phyloP scores from a whole-genome alignment of 2,888 invertebrate genomes.

The Crematogaster levior region DNA sequence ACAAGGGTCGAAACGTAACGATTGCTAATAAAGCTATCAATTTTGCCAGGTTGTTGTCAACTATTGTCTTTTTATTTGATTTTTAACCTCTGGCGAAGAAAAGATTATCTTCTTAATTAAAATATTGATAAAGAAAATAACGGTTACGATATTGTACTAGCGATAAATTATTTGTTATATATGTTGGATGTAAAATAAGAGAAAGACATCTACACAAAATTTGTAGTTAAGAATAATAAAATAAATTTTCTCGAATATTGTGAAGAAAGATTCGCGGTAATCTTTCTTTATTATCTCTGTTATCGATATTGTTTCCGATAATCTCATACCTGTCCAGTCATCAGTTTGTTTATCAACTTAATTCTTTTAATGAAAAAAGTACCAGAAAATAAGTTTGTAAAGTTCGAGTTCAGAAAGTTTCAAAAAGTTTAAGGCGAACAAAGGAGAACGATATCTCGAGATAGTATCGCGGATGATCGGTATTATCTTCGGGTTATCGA shows the following conservation, averaged over 20 bases:
- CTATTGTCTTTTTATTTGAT: too few relatives aligned
- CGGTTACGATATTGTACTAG: not conserved
- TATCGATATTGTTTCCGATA: not conserved
- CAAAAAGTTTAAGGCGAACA: not conserved
- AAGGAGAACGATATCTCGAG: constrained; percentile 11
- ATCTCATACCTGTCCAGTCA: too few relatives aligned
- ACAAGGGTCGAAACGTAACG: too few relatives aligned
- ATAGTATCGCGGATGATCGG: constrained; percentile 26
- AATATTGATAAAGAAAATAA: not conserved
- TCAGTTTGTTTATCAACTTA: not conserved
- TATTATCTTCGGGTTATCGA: constrained; percentile 39
- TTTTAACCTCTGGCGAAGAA: too few relatives aligned
- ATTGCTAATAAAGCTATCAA: too few relatives aligned
- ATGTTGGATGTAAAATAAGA: not conserved
- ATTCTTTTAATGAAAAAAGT: not conserved
- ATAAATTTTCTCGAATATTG: not conserved
- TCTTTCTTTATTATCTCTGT: too few relatives aligned
- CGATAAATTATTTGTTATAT: not conserved
- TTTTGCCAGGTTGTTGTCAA: too few relatives aligned
- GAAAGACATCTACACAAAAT: not conserved
- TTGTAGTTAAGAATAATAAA: constrained; percentile 4
- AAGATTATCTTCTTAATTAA: too few relatives aligned
- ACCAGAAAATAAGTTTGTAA: not conserved
- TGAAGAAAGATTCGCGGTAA: not conserved
- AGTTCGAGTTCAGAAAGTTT: not conserved